Percentiles rank a stretch among this genome's conserved stretches.
Conservation (phyloP, 2,113 vertebrate species). For the Glaucidium brasilianum region DNA sequence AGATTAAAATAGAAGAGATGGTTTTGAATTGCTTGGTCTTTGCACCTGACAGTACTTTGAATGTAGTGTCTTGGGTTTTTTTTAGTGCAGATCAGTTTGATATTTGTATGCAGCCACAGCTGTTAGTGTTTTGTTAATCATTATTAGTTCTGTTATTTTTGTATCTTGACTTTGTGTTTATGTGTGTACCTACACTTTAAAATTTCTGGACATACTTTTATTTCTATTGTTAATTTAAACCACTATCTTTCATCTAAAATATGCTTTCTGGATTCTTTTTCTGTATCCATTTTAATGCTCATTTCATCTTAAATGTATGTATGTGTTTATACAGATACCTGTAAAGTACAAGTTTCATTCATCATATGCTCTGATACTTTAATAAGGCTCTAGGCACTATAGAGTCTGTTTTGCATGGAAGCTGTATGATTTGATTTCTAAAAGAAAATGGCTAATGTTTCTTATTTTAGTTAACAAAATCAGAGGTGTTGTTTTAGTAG, state of each 20-base stretch:
- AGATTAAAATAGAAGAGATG: background rate
- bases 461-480: background rate
- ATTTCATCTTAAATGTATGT: background rate
- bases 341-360: background rate
- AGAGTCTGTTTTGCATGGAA: background rate
- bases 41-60: background rate
- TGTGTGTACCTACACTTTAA: background rate
- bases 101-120: background rate
- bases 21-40: background rate
- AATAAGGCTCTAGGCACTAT: background rate
- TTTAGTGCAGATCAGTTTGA: background rate
- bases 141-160: background rate
- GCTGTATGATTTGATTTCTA: background rate
- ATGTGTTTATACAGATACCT: background rate
- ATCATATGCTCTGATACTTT: background rate
- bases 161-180: background rate
- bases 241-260: background rate
- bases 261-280: background rate
- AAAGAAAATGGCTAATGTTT: background rate
- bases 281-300: background rate
- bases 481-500: background rate
- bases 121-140: background rate
- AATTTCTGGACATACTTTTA: background rate
- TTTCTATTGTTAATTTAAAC: background rate
- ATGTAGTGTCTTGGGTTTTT: background rate